phyloP scores from a whole-genome alignment of 2,113 vertebrate genomes.

The Scalopus aquaticus region DNA sequence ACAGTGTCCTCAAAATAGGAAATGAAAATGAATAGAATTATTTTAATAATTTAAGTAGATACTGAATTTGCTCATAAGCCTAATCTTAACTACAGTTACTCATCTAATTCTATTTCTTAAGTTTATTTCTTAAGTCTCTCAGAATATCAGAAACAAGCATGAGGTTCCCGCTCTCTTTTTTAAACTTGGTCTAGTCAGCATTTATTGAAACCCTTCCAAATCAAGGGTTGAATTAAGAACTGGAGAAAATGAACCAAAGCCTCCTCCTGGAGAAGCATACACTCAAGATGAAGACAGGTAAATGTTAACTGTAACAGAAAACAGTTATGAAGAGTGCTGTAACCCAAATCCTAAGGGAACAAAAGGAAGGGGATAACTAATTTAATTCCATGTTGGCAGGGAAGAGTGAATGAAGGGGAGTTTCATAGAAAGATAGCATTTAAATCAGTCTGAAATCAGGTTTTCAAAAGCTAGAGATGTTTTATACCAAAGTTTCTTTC shows the following conservation, averaged over 20 bases:
- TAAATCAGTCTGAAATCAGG: background rate
- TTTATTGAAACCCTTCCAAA: background rate
- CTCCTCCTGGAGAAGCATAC: background rate
- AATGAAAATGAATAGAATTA: conserved; percentile 37
- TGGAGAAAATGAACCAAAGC: conserved; percentile 7
- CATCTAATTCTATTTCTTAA: background rate
- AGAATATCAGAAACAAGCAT: conserved; percentile 7
- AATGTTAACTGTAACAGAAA: background rate
- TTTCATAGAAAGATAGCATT: background rate
- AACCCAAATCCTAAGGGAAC: background rate
- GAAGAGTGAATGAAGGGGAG: background rate
- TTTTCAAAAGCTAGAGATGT: background rate
- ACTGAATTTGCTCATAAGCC: conserved; percentile 10
- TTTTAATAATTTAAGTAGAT: conserved; percentile 6
- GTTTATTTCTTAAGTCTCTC: conserved; percentile 21
- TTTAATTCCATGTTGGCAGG: background rate
- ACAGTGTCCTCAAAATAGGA: conserved; percentile 60
- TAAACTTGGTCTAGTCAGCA: conserved; percentile 8
- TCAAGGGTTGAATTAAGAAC: background rate
- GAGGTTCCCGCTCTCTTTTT: background rate
- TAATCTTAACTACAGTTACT: background rate
- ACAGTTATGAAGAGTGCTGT: background rate
- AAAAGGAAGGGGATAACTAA: background rate
- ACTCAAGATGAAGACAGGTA: background rate
- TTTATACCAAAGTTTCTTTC: conserved; percentile 42